phyloP scores from a whole-genome alignment of 2,888 invertebrate species.

The Nasonovia ribisnigri region DNA sequence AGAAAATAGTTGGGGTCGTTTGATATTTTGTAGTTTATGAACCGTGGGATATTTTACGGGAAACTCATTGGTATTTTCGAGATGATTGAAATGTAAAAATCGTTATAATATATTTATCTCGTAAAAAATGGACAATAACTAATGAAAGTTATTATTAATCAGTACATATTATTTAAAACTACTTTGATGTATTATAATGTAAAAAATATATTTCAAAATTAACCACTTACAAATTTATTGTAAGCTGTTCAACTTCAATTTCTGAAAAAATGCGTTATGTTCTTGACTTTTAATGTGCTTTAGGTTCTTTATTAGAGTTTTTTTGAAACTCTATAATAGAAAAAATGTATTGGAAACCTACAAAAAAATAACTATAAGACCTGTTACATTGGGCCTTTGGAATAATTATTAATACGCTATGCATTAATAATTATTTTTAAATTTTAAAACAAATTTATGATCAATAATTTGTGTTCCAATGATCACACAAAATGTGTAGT shows the following conservation, averaged over 20 bases:
- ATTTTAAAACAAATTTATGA: neutral
- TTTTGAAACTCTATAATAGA: neutral
- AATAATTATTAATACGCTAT: neutral
- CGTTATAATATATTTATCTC: neutral
- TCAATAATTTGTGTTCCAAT: neutral
- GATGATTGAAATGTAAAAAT: neutral
- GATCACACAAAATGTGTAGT: neutral
- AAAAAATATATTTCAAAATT: neutral
- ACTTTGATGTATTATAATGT: neutral
- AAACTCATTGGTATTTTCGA: neutral
- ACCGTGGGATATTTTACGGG: neutral
- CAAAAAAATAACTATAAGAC: neutral
- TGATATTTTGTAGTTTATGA: constrained; percentile 1
- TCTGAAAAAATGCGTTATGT: neutral
- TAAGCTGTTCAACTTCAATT: neutral
- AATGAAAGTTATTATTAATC: neutral
- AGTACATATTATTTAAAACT: neutral
- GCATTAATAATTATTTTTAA: neutral
- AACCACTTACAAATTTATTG: neutral
- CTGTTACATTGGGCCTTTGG: neutral
- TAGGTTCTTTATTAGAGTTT: neutral
- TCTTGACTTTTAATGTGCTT: neutral
- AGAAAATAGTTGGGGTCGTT: neutral
- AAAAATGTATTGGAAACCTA: neutral
- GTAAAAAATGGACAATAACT: neutral